These are phyloP conservation scores for Tridacna crocea DNA, from an alignment of 2,888 invertebrate species.

Conservation along the genomic window DNA sequence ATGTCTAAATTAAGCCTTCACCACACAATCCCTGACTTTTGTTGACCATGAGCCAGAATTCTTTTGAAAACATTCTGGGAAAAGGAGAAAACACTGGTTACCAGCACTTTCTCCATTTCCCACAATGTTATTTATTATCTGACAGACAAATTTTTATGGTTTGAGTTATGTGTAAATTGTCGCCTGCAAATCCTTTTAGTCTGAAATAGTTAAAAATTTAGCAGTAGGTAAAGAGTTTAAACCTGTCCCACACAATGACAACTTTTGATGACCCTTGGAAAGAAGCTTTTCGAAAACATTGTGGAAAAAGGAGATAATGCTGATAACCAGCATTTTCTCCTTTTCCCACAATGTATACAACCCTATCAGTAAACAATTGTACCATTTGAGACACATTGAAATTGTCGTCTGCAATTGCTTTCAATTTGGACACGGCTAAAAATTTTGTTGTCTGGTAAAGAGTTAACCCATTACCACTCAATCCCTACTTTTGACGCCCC, in stretches of 20 bases:
- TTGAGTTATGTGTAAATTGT: too few relatives aligned
- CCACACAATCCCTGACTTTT: neutral
- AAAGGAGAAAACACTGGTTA: neutral
- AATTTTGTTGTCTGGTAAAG: neutral
- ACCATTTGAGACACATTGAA: too few relatives aligned
- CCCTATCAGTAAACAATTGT: neutral
- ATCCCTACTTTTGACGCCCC: neutral
- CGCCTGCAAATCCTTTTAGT: too few relatives aligned
- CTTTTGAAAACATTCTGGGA: neutral
- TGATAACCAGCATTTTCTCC: neutral
- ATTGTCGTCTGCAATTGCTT: too few relatives aligned
- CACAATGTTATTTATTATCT: too few relatives aligned
- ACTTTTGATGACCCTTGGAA: neutral
- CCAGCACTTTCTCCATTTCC: neutral
- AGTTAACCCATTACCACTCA: too few relatives aligned
- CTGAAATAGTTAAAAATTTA: too few relatives aligned
- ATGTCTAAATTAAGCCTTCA: too few relatives aligned
- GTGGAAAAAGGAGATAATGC: neutral
- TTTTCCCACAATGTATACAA: neutral
- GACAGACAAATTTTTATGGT: too few relatives aligned
- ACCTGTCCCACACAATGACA: neutral
- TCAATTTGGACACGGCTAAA: neutral
- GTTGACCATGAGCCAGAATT: neutral
- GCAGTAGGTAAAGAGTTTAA: too few relatives aligned
- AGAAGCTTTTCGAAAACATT: neutral